Evolutionary conservation across 1,140 invertebrate species (phyloP), one percentile per base, ranked within the genome.

Genomic region (Phthorimaea operculella): DNA sequence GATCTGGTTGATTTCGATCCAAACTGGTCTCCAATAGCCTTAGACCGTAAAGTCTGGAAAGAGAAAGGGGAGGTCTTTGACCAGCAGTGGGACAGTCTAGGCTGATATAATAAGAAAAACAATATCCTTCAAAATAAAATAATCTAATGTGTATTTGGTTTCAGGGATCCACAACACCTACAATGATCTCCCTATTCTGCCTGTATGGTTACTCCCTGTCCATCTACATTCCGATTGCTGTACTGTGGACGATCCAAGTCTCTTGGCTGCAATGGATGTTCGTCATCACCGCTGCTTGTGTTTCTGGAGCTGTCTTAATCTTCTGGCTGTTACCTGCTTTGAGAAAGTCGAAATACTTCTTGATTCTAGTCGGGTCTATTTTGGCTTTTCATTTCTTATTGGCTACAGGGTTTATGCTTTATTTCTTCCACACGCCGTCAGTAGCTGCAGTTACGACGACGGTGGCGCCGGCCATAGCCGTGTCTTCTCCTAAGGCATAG

Each of bases 191-290:
- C 52, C 88, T 98, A 6, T 88, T 98, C 61, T 98, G 96, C 81
- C 87, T 98, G 1, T 99, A 98, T 81, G 97, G 97, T 12, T 99
- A 99, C 79, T 98, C 96, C 0, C 83, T 99, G 42, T 91, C 94
- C 33, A 95, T 98, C 62, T 99, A 96, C 76, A 91, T 99, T 68
- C 97, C 97, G 8, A 92, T 97, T 5, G 94, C 96, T n/a, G 90
- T 98, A 66, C 82, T 98, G 6, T 98, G 96, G 95, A 91, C 95
- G 0, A 94, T 98, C 59, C 90, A 93, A 83, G 88, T 96, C 8
- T 87, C 85, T 4, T 91, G 92, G 88, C 86, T 98, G 14, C 96
- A 97, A 69, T 98, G 96, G 96, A 66, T 92, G 18, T 86, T 98
- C 42, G 93, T 96, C 0, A 80, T 94, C 44, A 80, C 93, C 57